Conservation (phyloP, 2,888 invertebrate genomes). For the Hedychridium roseum region DNA sequence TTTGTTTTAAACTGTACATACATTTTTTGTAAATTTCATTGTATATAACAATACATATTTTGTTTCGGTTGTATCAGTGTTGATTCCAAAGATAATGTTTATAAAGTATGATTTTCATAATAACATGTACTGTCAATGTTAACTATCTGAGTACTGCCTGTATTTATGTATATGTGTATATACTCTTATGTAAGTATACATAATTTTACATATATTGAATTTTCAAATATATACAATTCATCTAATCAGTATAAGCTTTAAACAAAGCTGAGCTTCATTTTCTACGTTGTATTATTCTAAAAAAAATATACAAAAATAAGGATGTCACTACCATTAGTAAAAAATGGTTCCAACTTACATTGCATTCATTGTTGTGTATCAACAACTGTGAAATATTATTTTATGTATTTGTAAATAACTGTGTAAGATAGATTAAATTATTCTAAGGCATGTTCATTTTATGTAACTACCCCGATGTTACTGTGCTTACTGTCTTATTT, state of each 20-base stretch:
- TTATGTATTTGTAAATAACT: conserved; percentile 6
- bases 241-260: background rate
- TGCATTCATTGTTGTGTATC: background rate
- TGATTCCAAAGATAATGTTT: too few species aligned
- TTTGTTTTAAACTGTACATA: too few species aligned
- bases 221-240: background rate
- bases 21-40: background rate
- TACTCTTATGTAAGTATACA: conserved; percentile 2
- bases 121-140: background rate
- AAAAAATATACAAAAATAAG: too few species aligned
- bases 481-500: conserved; percentile 23
- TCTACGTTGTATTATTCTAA: too few species aligned
- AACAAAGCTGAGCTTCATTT: background rate
- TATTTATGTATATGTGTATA: conserved; percentile 3
- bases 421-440: conserved; percentile 12
- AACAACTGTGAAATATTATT: conserved; percentile 4
- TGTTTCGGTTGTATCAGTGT: too few species aligned
- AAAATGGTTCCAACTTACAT: too few species aligned
- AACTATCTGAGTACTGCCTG: conserved; percentile 14
- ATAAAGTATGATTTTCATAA: background rate
- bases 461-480: conserved; percentile 35
- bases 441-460: conserved; percentile 11
- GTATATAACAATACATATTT: too few species aligned
- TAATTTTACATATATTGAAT: conserved; percentile 15
- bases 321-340: too few species aligned